A percentile compares a stretch with the other conserved stretches of the same genome.
Conservation (phyloP, 1,140 invertebrate genomes). For the Drosophila gunungcola region DNA sequence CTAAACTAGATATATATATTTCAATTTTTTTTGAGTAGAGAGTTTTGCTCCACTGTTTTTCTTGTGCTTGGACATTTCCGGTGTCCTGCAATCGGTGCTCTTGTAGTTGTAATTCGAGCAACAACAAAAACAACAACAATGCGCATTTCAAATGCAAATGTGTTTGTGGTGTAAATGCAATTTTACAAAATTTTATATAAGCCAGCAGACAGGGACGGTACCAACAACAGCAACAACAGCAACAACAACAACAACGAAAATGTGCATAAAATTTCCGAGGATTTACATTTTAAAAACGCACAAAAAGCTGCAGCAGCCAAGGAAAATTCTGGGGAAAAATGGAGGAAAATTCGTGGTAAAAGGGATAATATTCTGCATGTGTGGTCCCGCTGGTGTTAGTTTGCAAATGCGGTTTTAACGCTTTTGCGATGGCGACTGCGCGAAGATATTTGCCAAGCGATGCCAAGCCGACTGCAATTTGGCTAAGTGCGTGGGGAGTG, state of each 20-base stretch:
- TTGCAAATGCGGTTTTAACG: slow-evolving; percentile 80
- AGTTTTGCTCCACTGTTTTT: slow-evolving; percentile 11
- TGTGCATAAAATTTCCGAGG: slow-evolving; percentile 79
- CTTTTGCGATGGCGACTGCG: slow-evolving; percentile 66
- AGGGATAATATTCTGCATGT: slow-evolving; percentile 9
- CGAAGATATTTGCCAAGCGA: slow-evolving; percentile 69
- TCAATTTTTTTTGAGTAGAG: too few species aligned
- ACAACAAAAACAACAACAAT: slow-evolving; percentile 24
- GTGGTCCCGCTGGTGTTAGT: slow-evolving; percentile 48
- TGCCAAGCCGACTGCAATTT: slow-evolving; percentile 75
- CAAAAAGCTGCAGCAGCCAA: slow-evolving; percentile 30
- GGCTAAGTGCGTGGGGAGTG: slow-evolving; percentile 70
- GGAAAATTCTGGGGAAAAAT: slow-evolving; percentile 2
- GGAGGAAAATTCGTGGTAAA: neutral
- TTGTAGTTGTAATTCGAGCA: slow-evolving; percentile 61
- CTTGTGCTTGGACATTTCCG: slow-evolving; percentile 30
- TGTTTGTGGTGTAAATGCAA: slow-evolving; percentile 83
- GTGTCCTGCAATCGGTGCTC: slow-evolving; percentile 59
- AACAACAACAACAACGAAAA: slow-evolving; percentile 16
- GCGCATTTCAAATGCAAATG: slow-evolving; percentile 80
- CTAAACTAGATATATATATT: too few species aligned
- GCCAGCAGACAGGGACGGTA: slow-evolving; percentile 32
- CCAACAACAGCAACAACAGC: neutral
- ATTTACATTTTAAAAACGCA: slow-evolving; percentile 81
- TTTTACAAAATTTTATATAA: slow-evolving; percentile 83